Base-by-base conservation (phyloP, 2,113 vertebrate species). In the Cathartes aura region DNA sequence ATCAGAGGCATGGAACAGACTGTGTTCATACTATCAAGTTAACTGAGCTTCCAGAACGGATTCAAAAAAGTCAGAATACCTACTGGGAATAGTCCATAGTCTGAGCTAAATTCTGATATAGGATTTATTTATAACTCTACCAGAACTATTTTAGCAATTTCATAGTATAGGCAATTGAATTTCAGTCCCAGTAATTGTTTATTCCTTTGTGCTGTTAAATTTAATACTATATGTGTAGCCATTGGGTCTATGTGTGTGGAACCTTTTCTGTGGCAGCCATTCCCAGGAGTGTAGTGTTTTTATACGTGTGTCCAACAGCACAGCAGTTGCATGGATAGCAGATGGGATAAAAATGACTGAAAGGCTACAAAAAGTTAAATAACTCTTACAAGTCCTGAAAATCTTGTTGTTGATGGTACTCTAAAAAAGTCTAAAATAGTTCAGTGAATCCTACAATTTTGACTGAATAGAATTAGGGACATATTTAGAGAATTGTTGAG, bases 141-240 rank as follows among this genome's bases (percentile, higher is more conserved):
- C 53, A 83, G 75, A 96, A 82, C 52, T 48, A 13, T 80, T 95
- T 95, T 43, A 92, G 36, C 60, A 70, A 64, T 90, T 88, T 81
- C 45, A 26, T 58, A 48, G 63, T 89, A 62, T 17, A 92, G 40
- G 63, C 93, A 97, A 95, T 88, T 96, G 93, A 86, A 79, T 96
- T 96, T 89, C 75, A 66, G 89, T 76, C 53, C 45, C 75, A 50
- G 86, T 96, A 93, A 93, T 70, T 97, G 89, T 93, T 96, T 95
- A 90, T 78, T 90, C 86, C 55, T 95, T 64, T 95, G 62, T 86
- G 82, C 80, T 87, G 80, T 73, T 95, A 74, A 73, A 62, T 78
- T 86, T 86, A 96, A 81, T 91, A 36, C 34, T n/a, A 0, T 76
- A 15, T 38, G 26, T 66, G 73, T 74, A 59, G 91, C 88, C 43